Conservation (phyloP, 2,888 invertebrate species). For the Melitaea athalia region DNA sequence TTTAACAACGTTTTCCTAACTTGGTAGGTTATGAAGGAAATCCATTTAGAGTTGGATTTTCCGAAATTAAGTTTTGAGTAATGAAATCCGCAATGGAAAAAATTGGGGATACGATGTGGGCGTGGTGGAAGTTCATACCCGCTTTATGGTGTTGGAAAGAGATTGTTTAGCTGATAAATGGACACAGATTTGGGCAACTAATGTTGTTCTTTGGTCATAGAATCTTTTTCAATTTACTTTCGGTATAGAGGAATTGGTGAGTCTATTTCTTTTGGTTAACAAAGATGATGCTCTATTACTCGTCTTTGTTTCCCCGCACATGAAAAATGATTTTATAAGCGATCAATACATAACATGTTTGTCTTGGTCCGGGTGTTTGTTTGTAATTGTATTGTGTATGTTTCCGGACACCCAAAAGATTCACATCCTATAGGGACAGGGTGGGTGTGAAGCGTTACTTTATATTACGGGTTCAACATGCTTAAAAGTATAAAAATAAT, state of each 20-base stretch:
- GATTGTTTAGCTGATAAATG: conserved; percentile 16
- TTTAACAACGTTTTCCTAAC: conserved; percentile 30
- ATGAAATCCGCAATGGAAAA: conserved; percentile 55
- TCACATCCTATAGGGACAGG: no score
- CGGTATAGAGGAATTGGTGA: background rate
- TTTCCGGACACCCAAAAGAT: no score
- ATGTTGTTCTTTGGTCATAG: background rate
- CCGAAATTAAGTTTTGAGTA: conserved; percentile 54
- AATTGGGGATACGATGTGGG: conserved; percentile 53
- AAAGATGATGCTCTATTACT: no score
- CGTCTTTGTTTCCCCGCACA: no score
- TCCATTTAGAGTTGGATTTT: conserved; percentile 53
- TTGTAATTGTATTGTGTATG: no score
- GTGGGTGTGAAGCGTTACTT: no score
- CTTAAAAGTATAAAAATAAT: no score
- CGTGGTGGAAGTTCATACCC: conserved; percentile 53
- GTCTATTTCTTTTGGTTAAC: background rate
- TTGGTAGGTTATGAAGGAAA: conserved; percentile 44
- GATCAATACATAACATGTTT: no score
- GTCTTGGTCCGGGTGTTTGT: no score
- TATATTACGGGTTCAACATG: no score
- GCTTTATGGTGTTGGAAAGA: conserved; percentile 60
- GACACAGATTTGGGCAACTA: background rate
- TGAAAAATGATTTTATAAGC: no score
- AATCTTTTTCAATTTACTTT: background rate